Evolutionary conservation across 2,797 vertebrate species (phyloP).

Genomic region (Sebastes nivosus): DNA sequence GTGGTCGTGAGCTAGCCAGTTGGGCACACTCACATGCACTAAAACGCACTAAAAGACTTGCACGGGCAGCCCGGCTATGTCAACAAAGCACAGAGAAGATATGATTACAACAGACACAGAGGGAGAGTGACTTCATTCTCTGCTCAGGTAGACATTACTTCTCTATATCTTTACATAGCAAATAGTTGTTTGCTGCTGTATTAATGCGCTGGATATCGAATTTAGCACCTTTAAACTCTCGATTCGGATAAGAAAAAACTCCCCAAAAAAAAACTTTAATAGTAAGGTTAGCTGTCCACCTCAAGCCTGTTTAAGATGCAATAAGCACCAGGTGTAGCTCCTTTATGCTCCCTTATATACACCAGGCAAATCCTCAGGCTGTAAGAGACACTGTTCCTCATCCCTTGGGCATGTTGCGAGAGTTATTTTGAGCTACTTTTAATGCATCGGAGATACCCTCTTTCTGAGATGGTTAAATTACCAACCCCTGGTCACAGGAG

Average conservation of each 20-base stretch:
- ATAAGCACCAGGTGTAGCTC: neutral
- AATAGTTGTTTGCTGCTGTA: too few relatives aligned
- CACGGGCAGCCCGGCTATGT: too few relatives aligned
- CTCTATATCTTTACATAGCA: too few relatives aligned
- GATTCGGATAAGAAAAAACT: neutral
- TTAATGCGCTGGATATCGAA: too few relatives aligned
- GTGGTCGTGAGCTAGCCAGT: too few relatives aligned
- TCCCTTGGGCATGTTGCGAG: neutral
- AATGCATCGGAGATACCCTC: neutral
- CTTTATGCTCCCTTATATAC: neutral
- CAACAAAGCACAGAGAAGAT: too few relatives aligned
- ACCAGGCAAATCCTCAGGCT: neutral
- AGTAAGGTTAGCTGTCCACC: neutral
- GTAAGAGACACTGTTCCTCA: neutral
- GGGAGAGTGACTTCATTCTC: too few relatives aligned
- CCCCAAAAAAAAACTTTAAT: too few relatives aligned
- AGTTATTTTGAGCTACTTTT: neutral
- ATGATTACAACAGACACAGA: too few relatives aligned
- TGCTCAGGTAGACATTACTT: too few relatives aligned
- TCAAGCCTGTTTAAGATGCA: neutral
- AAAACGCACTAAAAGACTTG: too few relatives aligned
- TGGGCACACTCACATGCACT: too few relatives aligned
- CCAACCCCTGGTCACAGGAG: neutral
- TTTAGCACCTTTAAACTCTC: neutral
- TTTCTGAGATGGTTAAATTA: neutral